Evolutionary conservation across 2,888 invertebrate species (phyloP), one percentile per base, ranked within the genome.

Genomic region (Phengaris alcon): DNA sequence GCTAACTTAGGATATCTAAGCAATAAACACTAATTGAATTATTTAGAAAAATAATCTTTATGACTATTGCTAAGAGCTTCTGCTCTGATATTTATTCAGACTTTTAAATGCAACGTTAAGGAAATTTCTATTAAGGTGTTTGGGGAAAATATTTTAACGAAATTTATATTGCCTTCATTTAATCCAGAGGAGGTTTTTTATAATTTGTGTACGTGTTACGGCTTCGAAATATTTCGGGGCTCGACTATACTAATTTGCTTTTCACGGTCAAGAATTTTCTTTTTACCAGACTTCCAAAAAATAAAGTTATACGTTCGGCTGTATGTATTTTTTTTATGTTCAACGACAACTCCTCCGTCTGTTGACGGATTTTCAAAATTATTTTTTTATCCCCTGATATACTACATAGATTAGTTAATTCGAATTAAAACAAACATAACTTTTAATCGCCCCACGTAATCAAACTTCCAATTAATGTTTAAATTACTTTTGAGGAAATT

Each of bases 91-190:
- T 64, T 12, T 64, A 64, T 6, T 64, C 10, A 8, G 69, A 69
- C 48, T 48, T 69, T 52, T 52, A 72, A 72, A 72, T 72, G 72
- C 72, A 72, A 72, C 72, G 52, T 35, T 70, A 70, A 35, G 54
- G 72, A n/a, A 72, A 72, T 72, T 72, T 54, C 72, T 54, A 72
- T 72, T 72, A 72, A 72, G 72, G 72, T 72, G 54, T 54, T 72
- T 35, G 48, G 15, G 52, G 13, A 72, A 35, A 72, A 72, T 54
- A 72, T 72, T 72, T 72, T 35, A 52, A 22, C 52, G 52, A 52
- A 15, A 51, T 70, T 70, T 51, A 51, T 70, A 72, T 72, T 52
- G 35, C 52, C 51, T 15, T 22, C 72, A 48, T 69, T 48, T 69
- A 48, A 69, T 69, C 48, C 48, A 15, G 10, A 69, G 8, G n/a